These are phyloP conservation scores for Steinernema carpocapsae DNA, from an alignment of 2,888 invertebrate genomes.

Conservation along the genomic window DNA sequence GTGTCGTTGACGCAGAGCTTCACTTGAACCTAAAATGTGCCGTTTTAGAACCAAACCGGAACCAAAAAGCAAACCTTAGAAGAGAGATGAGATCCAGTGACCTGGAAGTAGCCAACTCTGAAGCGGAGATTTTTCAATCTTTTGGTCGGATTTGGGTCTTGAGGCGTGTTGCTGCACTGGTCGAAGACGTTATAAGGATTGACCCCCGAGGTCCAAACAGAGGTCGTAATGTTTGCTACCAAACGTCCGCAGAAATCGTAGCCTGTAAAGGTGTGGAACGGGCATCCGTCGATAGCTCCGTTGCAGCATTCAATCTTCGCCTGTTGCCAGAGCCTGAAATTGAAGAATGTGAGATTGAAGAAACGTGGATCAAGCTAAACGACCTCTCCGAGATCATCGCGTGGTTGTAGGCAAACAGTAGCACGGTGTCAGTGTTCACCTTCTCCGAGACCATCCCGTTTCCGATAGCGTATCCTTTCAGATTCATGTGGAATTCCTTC, in stretches of 20 bases:
- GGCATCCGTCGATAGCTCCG: conserved; percentile 65
- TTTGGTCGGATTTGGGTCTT: not conserved
- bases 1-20: conserved; percentile 67
- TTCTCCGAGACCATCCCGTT: conserved; percentile 67
- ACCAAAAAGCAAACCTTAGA: not conserved
- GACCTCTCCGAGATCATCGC: conserved; percentile 66
- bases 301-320: conserved; percentile 63
- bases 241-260: conserved; percentile 47
- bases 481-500: conserved; percentile 49
- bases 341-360: not conserved
- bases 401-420: conserved; percentile 68
- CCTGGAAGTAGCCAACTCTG: too few species aligned
- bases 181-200: conserved; percentile 62
- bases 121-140: too few species aligned
- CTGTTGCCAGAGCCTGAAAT: conserved; percentile 53
- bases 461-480: conserved; percentile 66
- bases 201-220: conserved; percentile 66
- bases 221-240: conserved; percentile 66
- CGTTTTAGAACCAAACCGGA: not conserved
- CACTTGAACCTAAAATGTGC: conserved; percentile 47
- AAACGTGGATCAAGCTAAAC: not conserved
- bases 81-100: too few species aligned
- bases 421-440: conserved; percentile 67
- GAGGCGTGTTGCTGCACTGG: conserved; percentile 45
- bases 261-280: conserved; percentile 52